Base-by-base conservation (phyloP, 1,140 invertebrate species). In the Nephila pilipes region DNA sequence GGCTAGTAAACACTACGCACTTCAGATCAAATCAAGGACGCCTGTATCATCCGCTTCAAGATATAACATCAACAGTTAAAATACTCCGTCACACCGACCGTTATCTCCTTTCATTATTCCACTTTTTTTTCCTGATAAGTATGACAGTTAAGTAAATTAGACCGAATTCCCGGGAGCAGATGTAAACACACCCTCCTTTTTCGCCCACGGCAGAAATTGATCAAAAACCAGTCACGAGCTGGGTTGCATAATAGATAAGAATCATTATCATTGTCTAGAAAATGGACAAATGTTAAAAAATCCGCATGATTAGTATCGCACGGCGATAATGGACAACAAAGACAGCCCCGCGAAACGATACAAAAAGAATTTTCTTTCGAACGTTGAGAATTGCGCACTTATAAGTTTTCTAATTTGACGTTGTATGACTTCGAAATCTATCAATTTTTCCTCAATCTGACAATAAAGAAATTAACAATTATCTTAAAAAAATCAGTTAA, bases 1-100 rank as follows among this genome's bases (percentile, higher is more conserved):
- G 18, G 25, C 69, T 12, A 20, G 81, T 46, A 83, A 83, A 83
- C 81, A 83, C 81, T 83, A 22, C 81, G 81, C 81, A 83, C 29
- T 83, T 83, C 29, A 3, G 22, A 75, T 55, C 10, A n/a, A 57
- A 55, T 29, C 81, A 83, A 83, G 81, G 81, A 83, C 81, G 22
- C 0, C 32, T 2, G 14, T 10, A 32, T 18, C 18, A 75, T 18
- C 69, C 29, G 29, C 69, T 36, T 32, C 16, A 32, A 32, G 32
- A 36, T 29, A 16, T 22, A 32, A 32, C 32, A 75, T 75, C 25
- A 75, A 75, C 69, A 36, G 69, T 32, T 75, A 32, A n/a, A n/a
- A 46, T 36, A 65, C 63, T 12, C 63, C 25, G 25, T 65, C 63
- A 65, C 63, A 65, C 22, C 12, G 22, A 46, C 63, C 25, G 63